These are phyloP conservation scores for Harpagoxenus sublaevis DNA, from an alignment of 2,888 invertebrate genomes.

Conservation along the genomic window DNA sequence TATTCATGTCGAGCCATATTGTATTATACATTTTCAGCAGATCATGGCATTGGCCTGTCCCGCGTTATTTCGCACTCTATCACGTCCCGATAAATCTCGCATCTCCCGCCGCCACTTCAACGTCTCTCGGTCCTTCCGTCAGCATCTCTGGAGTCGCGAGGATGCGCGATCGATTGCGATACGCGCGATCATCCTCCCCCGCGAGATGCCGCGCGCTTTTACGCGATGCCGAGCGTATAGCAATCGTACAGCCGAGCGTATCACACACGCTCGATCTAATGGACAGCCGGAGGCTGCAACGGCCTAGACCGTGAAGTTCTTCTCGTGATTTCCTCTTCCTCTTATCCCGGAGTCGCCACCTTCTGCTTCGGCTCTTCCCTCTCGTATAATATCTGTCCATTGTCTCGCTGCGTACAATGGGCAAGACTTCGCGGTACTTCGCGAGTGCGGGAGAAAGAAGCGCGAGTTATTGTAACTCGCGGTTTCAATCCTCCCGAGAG, in stretches of 20 bases:
- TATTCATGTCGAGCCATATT: constrained; percentile 43
- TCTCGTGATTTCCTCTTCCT: constrained; percentile 30
- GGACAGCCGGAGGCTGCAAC: constrained; percentile 65
- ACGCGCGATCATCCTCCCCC: constrained; percentile 32
- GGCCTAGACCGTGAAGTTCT: constrained; percentile 29
- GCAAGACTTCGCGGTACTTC: constrained; percentile 57
- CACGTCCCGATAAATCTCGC: no score
- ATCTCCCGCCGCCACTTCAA: constrained; percentile 2
- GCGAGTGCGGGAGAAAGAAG: constrained; percentile 39
- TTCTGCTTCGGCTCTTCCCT: constrained; percentile 17
- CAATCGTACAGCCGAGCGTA: constrained; percentile 63
- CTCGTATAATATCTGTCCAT: constrained; percentile 59
- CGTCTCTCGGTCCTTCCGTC: constrained; percentile 17
- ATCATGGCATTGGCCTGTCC: constrained; percentile 26
- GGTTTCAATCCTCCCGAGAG: constrained; percentile 12
- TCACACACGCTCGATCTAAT: constrained; percentile 68
- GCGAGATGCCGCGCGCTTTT: constrained; percentile 41
- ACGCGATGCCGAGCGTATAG: constrained; percentile 45
- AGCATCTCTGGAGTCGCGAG: neutral
- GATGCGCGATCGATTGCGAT: constrained; percentile 38
- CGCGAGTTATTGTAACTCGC: constrained; percentile 38
- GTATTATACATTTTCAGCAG: constrained; percentile 13
- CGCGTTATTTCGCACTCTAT: no score
- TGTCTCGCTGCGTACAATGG: constrained; percentile 67
- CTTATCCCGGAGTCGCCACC: constrained; percentile 41